A percentile compares a stretch with the other conserved stretches of the same genome.
These are phyloP conservation scores for Thalassophryne amazonica DNA, from an alignment of 2,797 vertebrate species.

Conservation along the genomic window DNA sequence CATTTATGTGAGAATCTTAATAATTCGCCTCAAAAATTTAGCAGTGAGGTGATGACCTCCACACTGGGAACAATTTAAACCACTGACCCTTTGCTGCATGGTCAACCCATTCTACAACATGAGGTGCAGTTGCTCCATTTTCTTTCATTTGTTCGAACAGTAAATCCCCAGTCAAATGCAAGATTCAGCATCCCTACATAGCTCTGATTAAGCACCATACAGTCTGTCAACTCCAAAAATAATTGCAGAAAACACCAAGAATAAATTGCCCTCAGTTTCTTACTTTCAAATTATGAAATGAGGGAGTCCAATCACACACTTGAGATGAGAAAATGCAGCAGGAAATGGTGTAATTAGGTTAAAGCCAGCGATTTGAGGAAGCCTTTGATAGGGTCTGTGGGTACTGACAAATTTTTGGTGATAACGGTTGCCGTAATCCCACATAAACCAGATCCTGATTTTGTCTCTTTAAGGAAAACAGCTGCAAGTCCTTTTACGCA, in stretches of 20 bases:
- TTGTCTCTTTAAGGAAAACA: conserved; percentile 4
- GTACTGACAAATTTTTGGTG: no score
- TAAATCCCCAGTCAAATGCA: neutral
- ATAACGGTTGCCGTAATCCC: conserved; percentile 16
- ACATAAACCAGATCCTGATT: conserved; percentile 22
- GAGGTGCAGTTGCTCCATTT: no score
- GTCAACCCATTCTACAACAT: no score
- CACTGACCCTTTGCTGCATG: no score
- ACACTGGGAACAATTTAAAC: no score
- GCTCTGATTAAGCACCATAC: conserved; percentile 19
- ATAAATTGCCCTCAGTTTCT: conserved; percentile 33
- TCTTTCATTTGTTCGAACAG: no score
- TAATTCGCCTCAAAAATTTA: conserved; percentile 28
- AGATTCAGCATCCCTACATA: conserved; percentile 19
- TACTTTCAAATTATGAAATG: conserved; percentile 37
- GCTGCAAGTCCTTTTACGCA: conserved; percentile 15
- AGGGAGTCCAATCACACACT: conserved; percentile 28
- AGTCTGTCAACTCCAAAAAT: conserved; percentile 28
- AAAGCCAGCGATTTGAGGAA: conserved; percentile 20
- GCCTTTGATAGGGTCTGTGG: conserved; percentile 33
- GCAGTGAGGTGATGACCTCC: no score
- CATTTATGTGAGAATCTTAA: conserved; percentile 9
- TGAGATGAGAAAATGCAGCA: conserved; percentile 15
- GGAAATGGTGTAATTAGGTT: conserved; percentile 39
- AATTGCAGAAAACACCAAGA: conserved; percentile 39